Percentiles rank a stretch among this genome's conserved stretches.
Conservation (phyloP, 2,113 vertebrate genomes). For the Onychostruthus taczanowskii region DNA sequence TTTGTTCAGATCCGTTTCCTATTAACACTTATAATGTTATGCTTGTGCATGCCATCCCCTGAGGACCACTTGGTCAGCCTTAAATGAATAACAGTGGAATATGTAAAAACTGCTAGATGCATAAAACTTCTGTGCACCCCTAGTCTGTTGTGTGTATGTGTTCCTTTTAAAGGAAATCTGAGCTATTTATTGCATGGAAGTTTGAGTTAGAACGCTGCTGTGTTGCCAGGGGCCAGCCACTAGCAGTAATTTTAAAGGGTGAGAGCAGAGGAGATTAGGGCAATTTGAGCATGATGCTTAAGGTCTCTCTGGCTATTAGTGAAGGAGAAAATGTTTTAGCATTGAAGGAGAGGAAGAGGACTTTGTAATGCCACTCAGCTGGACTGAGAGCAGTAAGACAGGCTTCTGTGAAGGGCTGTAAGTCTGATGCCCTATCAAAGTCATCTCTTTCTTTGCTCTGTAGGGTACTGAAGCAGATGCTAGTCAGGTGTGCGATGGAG, state of each 20-base stretch:
- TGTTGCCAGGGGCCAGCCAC: slow-evolving; percentile 46
- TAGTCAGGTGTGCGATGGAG: neutral
- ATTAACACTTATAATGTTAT: slow-evolving; percentile 70
- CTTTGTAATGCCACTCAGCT: neutral
- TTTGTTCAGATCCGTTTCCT: slow-evolving; percentile 79
- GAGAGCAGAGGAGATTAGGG: slow-evolving; percentile 8
- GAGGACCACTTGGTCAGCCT: slow-evolving; percentile 63
- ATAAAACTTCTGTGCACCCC: slow-evolving; percentile 34
- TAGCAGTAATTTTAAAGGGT: slow-evolving; percentile 58
- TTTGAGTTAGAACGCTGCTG: slow-evolving; percentile 29
- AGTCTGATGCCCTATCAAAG: neutral
- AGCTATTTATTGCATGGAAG: slow-evolving; percentile 57
- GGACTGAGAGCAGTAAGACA: neutral
- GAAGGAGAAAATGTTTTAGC: neutral
- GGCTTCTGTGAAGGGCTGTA: neutral
- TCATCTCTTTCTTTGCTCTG: neutral
- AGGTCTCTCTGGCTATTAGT: neutral
- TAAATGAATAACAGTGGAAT: slow-evolving; percentile 64
- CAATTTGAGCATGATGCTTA: slow-evolving; percentile 38
- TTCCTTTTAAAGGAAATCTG: slow-evolving; percentile 57
- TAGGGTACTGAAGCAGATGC: slow-evolving; percentile 32
- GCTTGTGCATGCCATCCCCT: slow-evolving; percentile 61
- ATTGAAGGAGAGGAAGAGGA: neutral
- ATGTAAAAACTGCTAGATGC: slow-evolving; percentile 63
- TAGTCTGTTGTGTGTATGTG: slow-evolving; percentile 34